These are phyloP conservation scores for Drosophila phalerata DNA, from an alignment of 2,888 invertebrate species.

Conservation along the genomic window DNA sequence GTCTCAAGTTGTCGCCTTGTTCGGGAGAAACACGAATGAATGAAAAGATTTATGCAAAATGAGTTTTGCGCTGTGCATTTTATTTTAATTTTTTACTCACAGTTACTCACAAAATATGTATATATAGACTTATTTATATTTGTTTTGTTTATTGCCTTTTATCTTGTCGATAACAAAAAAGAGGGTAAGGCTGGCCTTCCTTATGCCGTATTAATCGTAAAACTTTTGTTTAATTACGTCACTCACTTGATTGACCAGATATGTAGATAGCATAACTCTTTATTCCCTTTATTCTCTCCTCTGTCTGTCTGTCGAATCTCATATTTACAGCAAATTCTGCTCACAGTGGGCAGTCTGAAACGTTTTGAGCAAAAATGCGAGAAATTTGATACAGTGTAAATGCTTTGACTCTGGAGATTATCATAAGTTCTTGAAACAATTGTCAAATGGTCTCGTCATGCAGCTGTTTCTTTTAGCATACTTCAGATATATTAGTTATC, in stretches of 20 bases:
- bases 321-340: constrained; percentile 2
- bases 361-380: background rate
- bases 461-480: constrained; percentile 1
- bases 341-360: constrained; percentile 7
- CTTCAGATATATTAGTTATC: too few relatives aligned
- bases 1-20: constrained; percentile 42
- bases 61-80: constrained; percentile 41
- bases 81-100: constrained; percentile 28
- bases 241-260: constrained; percentile 40
- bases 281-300: constrained; percentile 35
- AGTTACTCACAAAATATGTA: constrained; percentile 18
- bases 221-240: constrained; percentile 68
- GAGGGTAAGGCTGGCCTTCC: constrained; percentile 37
- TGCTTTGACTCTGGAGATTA: constrained; percentile 5
- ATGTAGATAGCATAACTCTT: constrained; percentile 12
- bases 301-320: constrained; percentile 22
- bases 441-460: constrained; percentile 20
- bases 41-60: constrained; percentile 75
- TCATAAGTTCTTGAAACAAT: constrained; percentile 11
- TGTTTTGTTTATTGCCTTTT: constrained; percentile 53
- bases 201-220: constrained; percentile 31
- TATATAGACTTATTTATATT: constrained; percentile 30
- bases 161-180: constrained; percentile 21
- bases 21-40: constrained; percentile 33
- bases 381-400: constrained; percentile 20